Evolutionary conservation across 2,113 vertebrate genomes (phyloP).

Genomic region (Falco punctatus): DNA sequence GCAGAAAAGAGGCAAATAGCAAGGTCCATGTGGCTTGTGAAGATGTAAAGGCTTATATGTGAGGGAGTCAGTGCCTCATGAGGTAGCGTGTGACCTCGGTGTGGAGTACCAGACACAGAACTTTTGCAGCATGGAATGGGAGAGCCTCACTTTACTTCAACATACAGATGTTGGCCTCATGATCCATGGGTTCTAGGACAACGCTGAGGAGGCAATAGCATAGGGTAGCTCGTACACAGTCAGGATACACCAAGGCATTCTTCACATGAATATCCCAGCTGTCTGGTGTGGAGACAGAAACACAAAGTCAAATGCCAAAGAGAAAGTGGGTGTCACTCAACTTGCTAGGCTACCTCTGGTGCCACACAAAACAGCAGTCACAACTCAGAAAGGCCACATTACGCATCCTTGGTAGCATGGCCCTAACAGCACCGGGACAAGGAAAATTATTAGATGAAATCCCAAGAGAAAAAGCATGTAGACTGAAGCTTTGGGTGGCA

Average conservation of each 20-base stretch:
- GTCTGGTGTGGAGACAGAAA: not conserved
- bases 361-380: not conserved
- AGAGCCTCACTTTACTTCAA: not conserved
- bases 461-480: not conserved
- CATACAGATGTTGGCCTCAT: not conserved
- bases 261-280: fast-evolving
- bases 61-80: not conserved
- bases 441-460: not conserved
- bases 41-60: not conserved
- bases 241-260: not conserved
- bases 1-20: not conserved
- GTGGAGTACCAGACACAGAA: not conserved
- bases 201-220: not conserved
- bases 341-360: not conserved
- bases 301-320: not conserved
- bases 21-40: not conserved
- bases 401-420: not conserved
- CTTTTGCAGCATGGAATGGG: fast-evolving
- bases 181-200: not conserved
- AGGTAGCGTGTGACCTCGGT: fast-evolving
- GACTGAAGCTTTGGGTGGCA: not conserved
- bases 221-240: not conserved
- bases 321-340: not conserved
- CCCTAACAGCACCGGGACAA: not conserved
- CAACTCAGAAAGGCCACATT: not conserved